Conservation (phyloP, 2,888 invertebrate genomes). For the Spodoptera littoralis region DNA sequence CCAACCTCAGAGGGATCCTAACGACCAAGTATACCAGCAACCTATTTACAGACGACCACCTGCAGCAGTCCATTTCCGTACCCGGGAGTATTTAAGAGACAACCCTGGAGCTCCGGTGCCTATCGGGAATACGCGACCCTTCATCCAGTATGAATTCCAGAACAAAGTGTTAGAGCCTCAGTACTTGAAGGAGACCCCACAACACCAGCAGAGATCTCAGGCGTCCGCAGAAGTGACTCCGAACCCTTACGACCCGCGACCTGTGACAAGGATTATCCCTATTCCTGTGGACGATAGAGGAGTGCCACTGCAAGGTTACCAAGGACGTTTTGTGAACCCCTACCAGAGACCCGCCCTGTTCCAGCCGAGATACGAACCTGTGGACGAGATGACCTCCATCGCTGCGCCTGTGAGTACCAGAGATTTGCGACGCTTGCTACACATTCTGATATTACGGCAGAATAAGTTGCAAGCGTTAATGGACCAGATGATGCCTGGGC, state of each 20-base stretch:
- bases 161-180: conserved; percentile 85
- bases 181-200: conserved; percentile 72
- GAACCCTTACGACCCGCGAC: conserved; percentile 77
- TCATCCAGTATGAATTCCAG: conserved; percentile 84
- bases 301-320: conserved; percentile 81
- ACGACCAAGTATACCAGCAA: conserved; percentile 79
- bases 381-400: conserved; percentile 89
- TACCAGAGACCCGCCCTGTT: conserved; percentile 69
- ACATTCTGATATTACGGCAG: conserved; percentile 91
- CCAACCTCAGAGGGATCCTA: conserved; percentile 77
- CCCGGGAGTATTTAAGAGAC: conserved; percentile 84
- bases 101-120: conserved; percentile 85
- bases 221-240: conserved; percentile 75
- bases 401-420: conserved; percentile 92
- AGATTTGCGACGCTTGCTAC: conserved; percentile 91
- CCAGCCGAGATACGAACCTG: conserved; percentile 83
- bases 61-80: conserved; percentile 80
- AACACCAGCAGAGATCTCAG: conserved; percentile 61
- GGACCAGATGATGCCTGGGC: conserved; percentile 81
- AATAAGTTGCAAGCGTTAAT: conserved; percentile 88
- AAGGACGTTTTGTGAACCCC: conserved; percentile 76
- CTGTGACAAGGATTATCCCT: conserved; percentile 81
- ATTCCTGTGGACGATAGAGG: conserved; percentile 85
- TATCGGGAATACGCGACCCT: conserved; percentile 86
- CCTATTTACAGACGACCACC: conserved; percentile 77